phyloP scores from a whole-genome alignment of 2,888 invertebrate genomes.

The Panzeria rudis region DNA sequence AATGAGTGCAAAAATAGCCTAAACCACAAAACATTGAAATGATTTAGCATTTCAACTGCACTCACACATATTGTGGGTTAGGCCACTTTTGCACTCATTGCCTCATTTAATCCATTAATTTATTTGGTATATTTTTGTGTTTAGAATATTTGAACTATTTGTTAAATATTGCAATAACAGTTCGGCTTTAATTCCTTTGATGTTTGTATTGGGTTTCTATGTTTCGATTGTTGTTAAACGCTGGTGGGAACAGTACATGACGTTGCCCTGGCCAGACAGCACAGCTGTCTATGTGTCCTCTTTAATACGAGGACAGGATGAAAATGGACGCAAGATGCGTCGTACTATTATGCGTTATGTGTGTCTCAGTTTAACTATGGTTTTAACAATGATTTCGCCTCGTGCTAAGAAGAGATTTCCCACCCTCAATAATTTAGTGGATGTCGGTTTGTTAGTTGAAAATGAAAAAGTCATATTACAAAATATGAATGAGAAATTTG shows the following conservation, averaged over 20 bases:
- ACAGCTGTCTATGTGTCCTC: slow-evolving; percentile 92
- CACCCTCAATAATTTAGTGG: slow-evolving; percentile 91
- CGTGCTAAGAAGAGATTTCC: slow-evolving; percentile 95
- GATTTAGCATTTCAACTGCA: too few relatives aligned
- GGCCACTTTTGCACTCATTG: too few relatives aligned
- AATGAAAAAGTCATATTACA: slow-evolving; percentile 91
- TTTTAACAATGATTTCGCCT: slow-evolving; percentile 92
- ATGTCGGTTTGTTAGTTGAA: slow-evolving; percentile 91
- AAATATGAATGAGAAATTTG: slow-evolving; percentile 89
- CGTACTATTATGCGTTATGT: slow-evolving; percentile 92
- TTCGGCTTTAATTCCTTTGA: slow-evolving; percentile 92
- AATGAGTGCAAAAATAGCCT: too few relatives aligned
- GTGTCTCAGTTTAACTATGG: slow-evolving; percentile 92
- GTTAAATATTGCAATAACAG: slow-evolving; percentile 92
- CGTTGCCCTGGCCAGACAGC: slow-evolving; percentile 93
- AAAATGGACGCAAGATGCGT: slow-evolving; percentile 91
- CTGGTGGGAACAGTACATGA: slow-evolving; percentile 94
- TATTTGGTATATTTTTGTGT: slow-evolving; percentile 52
- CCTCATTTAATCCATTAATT: background rate
- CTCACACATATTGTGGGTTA: too few relatives aligned
- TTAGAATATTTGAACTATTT: slow-evolving; percentile 90
- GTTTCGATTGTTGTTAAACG: slow-evolving; percentile 94
- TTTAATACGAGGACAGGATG: slow-evolving; percentile 92
- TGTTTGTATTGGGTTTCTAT: slow-evolving; percentile 97
- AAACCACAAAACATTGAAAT: too few relatives aligned